phyloP scores from a whole-genome alignment of 2,888 invertebrate species.

The Agonopterix arenella region DNA sequence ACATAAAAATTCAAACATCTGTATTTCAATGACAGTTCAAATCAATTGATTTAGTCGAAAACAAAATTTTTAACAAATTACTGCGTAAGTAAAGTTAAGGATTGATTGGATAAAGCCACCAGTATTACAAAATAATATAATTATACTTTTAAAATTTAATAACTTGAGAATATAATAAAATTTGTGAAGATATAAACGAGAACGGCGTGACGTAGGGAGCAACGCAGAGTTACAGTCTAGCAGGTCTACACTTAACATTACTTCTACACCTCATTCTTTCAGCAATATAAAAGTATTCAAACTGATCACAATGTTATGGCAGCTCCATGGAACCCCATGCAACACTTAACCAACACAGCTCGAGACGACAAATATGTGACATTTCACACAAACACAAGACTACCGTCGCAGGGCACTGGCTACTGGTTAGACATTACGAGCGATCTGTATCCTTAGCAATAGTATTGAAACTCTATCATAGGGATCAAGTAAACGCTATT shows the following conservation, averaged over 20 bases:
- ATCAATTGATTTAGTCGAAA: conserved; percentile 71
- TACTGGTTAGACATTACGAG: background rate
- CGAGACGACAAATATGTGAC: conserved; percentile 53
- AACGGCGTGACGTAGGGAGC: background rate
- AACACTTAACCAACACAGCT: conserved; percentile 63
- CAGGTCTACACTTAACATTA: conserved; percentile 72
- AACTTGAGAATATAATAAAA: conserved; percentile 34
- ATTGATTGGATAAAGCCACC: conserved; percentile 71
- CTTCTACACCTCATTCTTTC: conserved; percentile 60
- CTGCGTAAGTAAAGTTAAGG: conserved; percentile 54
- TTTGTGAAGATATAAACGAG: conserved; percentile 36
- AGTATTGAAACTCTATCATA: background rate
- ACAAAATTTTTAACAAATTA: conserved; percentile 67
- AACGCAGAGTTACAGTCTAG: conserved; percentile 65
- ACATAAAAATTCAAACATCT: conserved; percentile 70
- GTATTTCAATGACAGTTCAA: conserved; percentile 69
- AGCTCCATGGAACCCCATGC: conserved; percentile 71
- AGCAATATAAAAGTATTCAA: conserved; percentile 76
- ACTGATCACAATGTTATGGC: conserved; percentile 74
- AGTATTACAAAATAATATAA: conserved; percentile 20
- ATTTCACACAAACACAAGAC: conserved; percentile 52
- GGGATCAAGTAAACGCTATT: background rate
- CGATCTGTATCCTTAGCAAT: background rate
- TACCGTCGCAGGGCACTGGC: conserved; percentile 5
- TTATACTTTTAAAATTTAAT: conserved; percentile 11